Base-by-base conservation (phyloP, 2,888 invertebrate species). In the Tiliacea aurago region DNA sequence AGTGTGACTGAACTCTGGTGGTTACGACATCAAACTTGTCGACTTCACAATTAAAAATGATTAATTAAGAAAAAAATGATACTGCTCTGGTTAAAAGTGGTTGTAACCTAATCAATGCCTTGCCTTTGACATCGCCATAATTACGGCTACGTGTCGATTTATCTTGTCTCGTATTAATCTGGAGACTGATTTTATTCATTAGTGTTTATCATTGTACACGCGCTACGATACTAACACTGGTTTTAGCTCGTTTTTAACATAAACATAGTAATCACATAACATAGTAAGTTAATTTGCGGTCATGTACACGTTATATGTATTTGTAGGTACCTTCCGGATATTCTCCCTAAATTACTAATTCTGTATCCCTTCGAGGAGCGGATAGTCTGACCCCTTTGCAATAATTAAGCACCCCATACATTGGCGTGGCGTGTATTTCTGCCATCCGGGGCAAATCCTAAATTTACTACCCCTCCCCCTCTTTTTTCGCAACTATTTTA, bases 191-290 rank as follows among this genome's bases (percentile, higher is more conserved):
- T 77, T 75, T 51, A 81, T 78, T 77, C 66, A 81, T 76, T 66
- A 76, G 65, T 47, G 47, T 73, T 76, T 76, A 76, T 76, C 58
- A 51, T 56, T 58, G 80, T 47, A 76, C 76, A 56, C 81, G 55
- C 43, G 49, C 65, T 75, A 65, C 55, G 74, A 51, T 23, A 18
- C 15, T 33, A 28, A 7, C 18, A 65, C 81, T 77, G 53, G 55
- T 77, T 75, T 61, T 76, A 56, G 66, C 55, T 81, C 15, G 77
- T 47, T 65, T 37, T 55, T 45, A 65, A 61, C 28, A 81, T 61
- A 62, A 28, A 81, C 28, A 61, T 53, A 33, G 6, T 73, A 28
- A 49, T 75, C 28, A 28, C 28, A 62, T 41, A 81, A 15, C 28
- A 28, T 28, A 28, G 28, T 28, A 28, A 28, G 28, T 81, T 55